Base-by-base conservation (phyloP, 2,888 invertebrate genomes). In the Carpatolechia fugitivella region DNA sequence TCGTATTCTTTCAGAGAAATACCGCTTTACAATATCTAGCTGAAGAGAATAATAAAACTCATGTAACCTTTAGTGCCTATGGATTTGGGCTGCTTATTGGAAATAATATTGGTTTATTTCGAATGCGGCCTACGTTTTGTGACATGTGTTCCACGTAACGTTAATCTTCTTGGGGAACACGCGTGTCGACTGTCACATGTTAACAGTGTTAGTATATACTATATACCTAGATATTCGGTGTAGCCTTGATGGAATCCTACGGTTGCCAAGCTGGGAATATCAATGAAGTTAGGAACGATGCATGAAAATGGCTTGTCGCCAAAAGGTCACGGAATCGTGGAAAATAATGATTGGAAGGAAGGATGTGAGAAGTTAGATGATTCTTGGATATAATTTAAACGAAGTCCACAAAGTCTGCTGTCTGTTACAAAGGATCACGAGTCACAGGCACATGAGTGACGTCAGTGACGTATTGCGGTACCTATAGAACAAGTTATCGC, bases 21-120 rank as follows among this genome's bases (percentile, higher is more conserved):
- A 24, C 3, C 24, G 44, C 3, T 44, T 44, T 44, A 24, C 29
- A 29, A 44, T 44, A 44, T 44, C 44, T 29, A n/a, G 44, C 44
- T 44, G 44, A 20, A 29, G 44, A 44, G 44, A 44, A 44, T 44
- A 44, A 24, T 29, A 44, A 44, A 44, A 13, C 29, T 44, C 24
- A 29, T 20, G 13, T 44, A 20, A 44, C 44, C 44, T 44, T 44
- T 29, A 29, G 20, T 29, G 29, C 24, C 3, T 47, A 10, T 6
- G 31, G 31, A 30, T 47, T 31, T 47, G 14, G n/a, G 18, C 13
- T 16, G 31, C 30, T 30, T 47, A 47, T 47, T 47, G 47, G 20
- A 47, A 14, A 29, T 3, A 18, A 14, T 46, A 47, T 47, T 47
- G 47, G 47, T 47, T 31, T 47, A 31, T 47, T 31, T 47, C 47